Evolutionary conservation across 2,888 invertebrate species (phyloP).

Genomic region (Limnephilus auricula): DNA sequence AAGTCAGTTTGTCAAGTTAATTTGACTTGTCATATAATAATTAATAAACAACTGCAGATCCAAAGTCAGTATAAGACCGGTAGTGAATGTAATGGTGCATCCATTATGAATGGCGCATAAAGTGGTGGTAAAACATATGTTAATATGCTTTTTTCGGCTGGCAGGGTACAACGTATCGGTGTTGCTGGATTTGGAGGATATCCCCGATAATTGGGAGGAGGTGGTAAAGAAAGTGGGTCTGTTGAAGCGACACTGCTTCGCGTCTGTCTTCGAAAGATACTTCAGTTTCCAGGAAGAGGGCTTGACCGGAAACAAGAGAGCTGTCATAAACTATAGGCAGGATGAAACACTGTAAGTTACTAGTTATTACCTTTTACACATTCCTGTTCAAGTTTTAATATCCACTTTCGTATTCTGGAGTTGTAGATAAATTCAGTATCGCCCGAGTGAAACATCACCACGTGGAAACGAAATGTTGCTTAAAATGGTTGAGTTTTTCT

Average conservation of each 20-base stretch:
- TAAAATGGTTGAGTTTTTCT: no score
- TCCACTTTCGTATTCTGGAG: neutral
- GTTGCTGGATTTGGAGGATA: slow-evolving; percentile 93
- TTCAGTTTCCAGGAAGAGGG: slow-evolving; percentile 98
- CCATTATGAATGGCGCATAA: no score
- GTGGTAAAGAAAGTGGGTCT: slow-evolving; percentile 95
- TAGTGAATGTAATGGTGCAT: no score
- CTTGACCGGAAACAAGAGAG: slow-evolving; percentile 92
- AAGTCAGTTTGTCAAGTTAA: no score
- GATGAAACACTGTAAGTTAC: slow-evolving; percentile 96
- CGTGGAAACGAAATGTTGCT: no score
- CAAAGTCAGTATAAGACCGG: neutral
- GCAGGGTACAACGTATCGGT: slow-evolving; percentile 96
- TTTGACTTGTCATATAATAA: neutral
- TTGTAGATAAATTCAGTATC: no score
- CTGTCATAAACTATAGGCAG: slow-evolving; percentile 98
- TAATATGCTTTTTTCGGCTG: slow-evolving; percentile 58
- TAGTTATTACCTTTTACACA: neutral
- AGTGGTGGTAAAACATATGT: neutral
- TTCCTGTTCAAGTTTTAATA: neutral
- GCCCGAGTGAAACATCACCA: no score
- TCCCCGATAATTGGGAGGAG: slow-evolving; percentile 93
- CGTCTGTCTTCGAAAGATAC: slow-evolving; percentile 99
- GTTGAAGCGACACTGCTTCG: slow-evolving; percentile 98
- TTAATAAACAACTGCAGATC: neutral